Evolutionary conservation across 2,113 vertebrate species (phyloP), one percentile per base, ranked within the genome.

Genomic region (Limanda limanda): DNA sequence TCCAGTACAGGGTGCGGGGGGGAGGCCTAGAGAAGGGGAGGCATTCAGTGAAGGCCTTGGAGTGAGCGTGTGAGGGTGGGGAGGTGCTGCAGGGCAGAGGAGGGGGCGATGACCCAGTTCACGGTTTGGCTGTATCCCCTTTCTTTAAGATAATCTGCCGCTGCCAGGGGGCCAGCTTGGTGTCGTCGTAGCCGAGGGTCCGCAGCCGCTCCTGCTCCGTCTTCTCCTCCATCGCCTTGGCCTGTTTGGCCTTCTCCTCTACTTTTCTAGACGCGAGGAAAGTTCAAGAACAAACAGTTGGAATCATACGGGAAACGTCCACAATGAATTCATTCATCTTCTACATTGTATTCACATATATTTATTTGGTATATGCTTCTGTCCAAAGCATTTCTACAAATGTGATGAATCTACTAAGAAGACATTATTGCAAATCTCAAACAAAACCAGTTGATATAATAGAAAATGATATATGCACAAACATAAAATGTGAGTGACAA

Each of bases 151-250:
- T 97, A 88, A 99, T 95, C 93, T 99, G 97, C 85, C 96, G 92
- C 88, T 99, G 98, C 98, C 98, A 99, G 42, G 98, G 97, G 0
- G 97, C 96, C 92, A 99, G 94, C 89, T 99, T 99, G 90, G 94
- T 95, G 88, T 99, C 98, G 15, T 99, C 98, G 24, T 97, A 99
- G 84, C 98, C 98, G 59, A 99, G 92, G 78, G 95, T 98, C 78
- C 97, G 95, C 92, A 99, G 94, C 85, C 95, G 96, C 93, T 99
- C 97, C 5, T 91, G 94, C 89, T 99, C 97, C 1, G 94, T 94
- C 85, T 95, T 97, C 86, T 97, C 96, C 83, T 95, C 96, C 5
- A 84, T 95, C 52, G 96, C 94, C 81, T 96, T 96, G 74, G 94
- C 96, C 70, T 92, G 92, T 83, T 95, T 96, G 86, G 91, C 85